Percentiles rank a stretch among this genome's conserved stretches.
Evolutionary conservation across 1,140 invertebrate genomes (phyloP).

Genomic region (Euschistus heros): DNA sequence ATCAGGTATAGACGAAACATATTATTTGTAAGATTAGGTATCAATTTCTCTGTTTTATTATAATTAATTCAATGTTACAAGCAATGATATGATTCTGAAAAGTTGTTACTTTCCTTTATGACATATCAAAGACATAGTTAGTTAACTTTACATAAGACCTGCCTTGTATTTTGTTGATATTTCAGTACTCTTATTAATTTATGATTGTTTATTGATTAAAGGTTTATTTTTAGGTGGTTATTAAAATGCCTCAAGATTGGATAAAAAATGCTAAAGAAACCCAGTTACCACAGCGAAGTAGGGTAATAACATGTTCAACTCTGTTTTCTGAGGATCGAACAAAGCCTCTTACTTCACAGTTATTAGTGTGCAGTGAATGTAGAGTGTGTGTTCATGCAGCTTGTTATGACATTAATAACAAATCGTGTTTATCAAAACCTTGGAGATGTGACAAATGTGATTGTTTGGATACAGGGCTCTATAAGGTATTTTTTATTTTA

Average conservation of each 20-base stretch:
- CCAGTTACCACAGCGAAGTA: conserved; percentile 12
- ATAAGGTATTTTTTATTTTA: conserved; percentile 14
- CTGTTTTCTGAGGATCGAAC: conserved; percentile 10
- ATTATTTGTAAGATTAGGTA: no score
- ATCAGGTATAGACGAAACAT: no score
- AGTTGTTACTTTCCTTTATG: no score
- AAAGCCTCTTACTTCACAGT: conserved; percentile 35
- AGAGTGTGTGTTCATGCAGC: conserved; percentile 40
- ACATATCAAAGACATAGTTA: no score
- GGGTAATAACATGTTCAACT: not conserved
- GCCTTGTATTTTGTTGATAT: no score
- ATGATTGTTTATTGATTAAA: no score
- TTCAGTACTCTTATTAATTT: not conserved
- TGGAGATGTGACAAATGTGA: conserved; percentile 43
- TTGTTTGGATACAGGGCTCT: conserved; percentile 28
- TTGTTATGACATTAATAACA: conserved; percentile 39
- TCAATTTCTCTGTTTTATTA: no score
- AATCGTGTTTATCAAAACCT: conserved; percentile 28
- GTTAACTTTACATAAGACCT: no score
- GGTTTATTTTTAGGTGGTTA: conserved; percentile 1
- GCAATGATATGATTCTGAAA: no score
- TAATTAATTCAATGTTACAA: no score
- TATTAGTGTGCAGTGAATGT: conserved; percentile 39
- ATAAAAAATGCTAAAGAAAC: not conserved
- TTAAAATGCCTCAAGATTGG: conserved; percentile 10